Percentiles rank a stretch among this genome's conserved stretches.
Conservation (phyloP, 37 sponge, comb jelly and placozoan species). For the Mnemiopsis leidyi region DNA sequence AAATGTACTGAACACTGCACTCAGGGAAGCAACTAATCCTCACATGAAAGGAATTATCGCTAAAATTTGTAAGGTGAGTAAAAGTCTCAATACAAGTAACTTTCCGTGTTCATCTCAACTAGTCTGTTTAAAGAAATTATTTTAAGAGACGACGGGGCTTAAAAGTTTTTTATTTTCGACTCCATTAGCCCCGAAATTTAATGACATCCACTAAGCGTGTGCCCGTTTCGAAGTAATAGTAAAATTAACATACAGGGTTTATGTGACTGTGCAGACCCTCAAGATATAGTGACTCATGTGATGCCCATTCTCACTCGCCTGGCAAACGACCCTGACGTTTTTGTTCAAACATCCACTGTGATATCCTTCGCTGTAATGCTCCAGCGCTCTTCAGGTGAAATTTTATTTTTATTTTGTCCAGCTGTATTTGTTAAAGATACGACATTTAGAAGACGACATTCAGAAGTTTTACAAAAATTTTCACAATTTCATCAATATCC, state of each 20-base stretch:
- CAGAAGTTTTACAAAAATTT: no score
- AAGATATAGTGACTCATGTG: conserved; percentile 4
- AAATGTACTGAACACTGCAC: background rate
- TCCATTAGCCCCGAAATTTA: no score
- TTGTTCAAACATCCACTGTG: conserved; percentile 54
- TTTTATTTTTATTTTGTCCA: background rate
- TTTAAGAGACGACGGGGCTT: no score
- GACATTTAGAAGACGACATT: no score
- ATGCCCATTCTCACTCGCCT: conserved; percentile 42
- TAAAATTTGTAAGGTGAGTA: conserved; percentile 33
- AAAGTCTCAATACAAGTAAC: no score
- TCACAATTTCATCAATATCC: no score
- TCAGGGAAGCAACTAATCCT: conserved; percentile 36
- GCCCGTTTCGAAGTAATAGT: no score
- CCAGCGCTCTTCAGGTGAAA: conserved; percentile 5
- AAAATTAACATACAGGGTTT: no score
- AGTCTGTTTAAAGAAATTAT: no score
- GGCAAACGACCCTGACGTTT: conserved; percentile 53
- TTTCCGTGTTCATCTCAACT: no score
- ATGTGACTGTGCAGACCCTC: conserved; percentile 42
- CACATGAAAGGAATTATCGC: conserved; percentile 41
- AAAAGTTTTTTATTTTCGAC: no score
- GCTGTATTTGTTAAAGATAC: background rate
- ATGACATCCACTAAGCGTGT: no score
- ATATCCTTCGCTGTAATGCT: background rate